Conservation (phyloP, 2,797 vertebrate species). For the Sebastes oblongus region DNA sequence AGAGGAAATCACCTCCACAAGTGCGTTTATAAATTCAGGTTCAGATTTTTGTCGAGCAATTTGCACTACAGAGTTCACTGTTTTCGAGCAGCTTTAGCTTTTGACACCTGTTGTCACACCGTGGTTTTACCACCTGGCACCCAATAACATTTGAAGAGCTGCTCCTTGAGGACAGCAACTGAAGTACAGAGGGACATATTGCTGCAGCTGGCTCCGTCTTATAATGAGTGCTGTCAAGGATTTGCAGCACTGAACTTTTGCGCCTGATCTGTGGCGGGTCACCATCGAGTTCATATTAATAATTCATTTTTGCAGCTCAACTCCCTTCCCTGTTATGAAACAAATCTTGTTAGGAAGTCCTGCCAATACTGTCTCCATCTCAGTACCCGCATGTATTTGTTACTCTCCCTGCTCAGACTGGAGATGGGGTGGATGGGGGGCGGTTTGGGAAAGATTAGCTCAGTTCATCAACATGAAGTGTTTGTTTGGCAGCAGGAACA, state of each 20-base stretch:
- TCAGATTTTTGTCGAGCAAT: conserved; percentile 47
- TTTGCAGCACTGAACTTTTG: conserved; percentile 70
- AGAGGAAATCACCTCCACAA: conserved; percentile 45
- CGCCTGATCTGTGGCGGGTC: conserved; percentile 69
- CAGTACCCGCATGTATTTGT: conserved; percentile 37
- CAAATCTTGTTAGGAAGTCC: conserved; percentile 70
- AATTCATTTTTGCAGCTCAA: conserved; percentile 72
- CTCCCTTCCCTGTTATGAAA: conserved; percentile 65
- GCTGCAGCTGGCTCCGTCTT: conserved; percentile 54
- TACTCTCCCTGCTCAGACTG: not conserved
- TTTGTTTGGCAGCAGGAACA: conserved; percentile 31
- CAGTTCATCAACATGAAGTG: conserved; percentile 50
- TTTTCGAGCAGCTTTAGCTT: conserved; percentile 44
- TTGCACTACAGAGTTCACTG: conserved; percentile 54
- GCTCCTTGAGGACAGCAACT: conserved; percentile 45
- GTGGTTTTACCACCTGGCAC: conserved; percentile 56
- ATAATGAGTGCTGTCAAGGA: conserved; percentile 72
- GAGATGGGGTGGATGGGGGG: not conserved
- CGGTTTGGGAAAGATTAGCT: conserved; percentile 32
- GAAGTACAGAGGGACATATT: conserved; percentile 42
- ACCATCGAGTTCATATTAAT: conserved; percentile 75
- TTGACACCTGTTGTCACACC: conserved; percentile 69
- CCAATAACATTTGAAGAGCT: conserved; percentile 45
- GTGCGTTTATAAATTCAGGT: conserved; percentile 38
- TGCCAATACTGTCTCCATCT: conserved; percentile 49